Evolutionary conservation across 2,113 vertebrate species (phyloP), one percentile per base, ranked within the genome.

Genomic region (Aspidoscelis tigris): DNA sequence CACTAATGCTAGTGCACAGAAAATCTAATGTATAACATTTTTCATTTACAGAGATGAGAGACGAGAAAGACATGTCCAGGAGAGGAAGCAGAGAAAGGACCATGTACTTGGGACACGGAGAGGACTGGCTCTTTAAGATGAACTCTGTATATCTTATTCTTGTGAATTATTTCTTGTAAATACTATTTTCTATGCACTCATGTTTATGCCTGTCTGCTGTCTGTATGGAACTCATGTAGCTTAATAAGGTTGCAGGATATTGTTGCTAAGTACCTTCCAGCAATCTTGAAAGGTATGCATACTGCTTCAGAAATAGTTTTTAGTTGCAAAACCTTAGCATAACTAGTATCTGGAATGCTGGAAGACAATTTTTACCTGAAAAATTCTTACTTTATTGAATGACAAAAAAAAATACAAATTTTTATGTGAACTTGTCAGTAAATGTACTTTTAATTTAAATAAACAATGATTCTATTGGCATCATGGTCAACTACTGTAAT

Each of bases 81-180:
- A 91, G 73, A 94, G 97, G 43, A 98, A 97, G 90, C 96, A 97
- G 92, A 98, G 97, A 93, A 99, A 97, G 77, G 95, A 95, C 74
- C 93, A 90, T 21, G 12, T 95, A 78, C 92, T 98, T 0, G 95
- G 93, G 66, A 96, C 96, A 5, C 95, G 96, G 16, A 95, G 98
- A 94, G 97, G 97, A 44, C 86, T 99, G 0, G 81, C 91, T 78
- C 83, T 11, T 22, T 71, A 75, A 65, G 53, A 73, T 41, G 44
- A 61, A 14, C 84, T 53, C 2, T 92, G 69, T 93, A 92, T 90
- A 95, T 90, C 92, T 1, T 53, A 26, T 75, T 90, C 7, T 87
- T 71, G n/a, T 2, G 66, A 82, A 43, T 44, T 65, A 61, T 78
- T 68, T 80, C 87, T 78, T 94, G 91, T 95, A 92, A 93, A 93